These are phyloP conservation scores for Myopa testacea DNA, from an alignment of 2,888 invertebrate species.

Conservation along the genomic window DNA sequence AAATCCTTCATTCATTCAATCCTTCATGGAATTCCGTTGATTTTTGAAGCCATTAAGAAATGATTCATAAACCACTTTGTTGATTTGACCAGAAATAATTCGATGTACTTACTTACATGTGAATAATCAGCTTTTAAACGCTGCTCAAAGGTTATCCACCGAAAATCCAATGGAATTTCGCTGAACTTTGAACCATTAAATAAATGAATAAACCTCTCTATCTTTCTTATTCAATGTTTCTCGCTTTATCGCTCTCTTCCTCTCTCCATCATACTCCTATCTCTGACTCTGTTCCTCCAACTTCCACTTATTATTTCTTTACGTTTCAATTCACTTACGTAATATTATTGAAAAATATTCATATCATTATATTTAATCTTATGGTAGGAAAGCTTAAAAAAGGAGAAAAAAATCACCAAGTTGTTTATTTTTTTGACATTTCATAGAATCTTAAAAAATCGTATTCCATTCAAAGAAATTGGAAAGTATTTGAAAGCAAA, in stretches of 20 bases:
- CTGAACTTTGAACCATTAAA: not conserved
- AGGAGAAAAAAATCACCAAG: not conserved
- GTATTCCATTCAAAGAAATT: slow-evolving; percentile 24
- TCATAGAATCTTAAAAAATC: not conserved
- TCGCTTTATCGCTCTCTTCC: no score
- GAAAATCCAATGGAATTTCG: not conserved
- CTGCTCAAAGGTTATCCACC: no score
- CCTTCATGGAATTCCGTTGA: no score
- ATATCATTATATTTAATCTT: slow-evolving; percentile 11
- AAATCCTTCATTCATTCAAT: no score
- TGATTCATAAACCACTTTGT: not conserved
- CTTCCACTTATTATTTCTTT: not conserved
- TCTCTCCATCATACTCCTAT: not conserved
- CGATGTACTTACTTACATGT: not conserved
- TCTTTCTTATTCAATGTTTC: no score
- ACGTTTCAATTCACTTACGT: not conserved
- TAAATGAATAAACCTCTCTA: not conserved
- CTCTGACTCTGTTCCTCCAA: not conserved
- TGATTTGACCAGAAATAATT: not conserved
- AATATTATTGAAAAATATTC: slow-evolving; percentile 11
- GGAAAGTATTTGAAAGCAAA: slow-evolving; percentile 31
- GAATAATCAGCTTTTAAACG: no score
- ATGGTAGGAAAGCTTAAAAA: not conserved
- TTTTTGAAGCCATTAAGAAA: no score
- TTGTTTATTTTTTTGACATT: not conserved